These are phyloP conservation scores for Mormoops blainvillei DNA, from an alignment of 2,113 vertebrate genomes.

Conservation along the genomic window DNA sequence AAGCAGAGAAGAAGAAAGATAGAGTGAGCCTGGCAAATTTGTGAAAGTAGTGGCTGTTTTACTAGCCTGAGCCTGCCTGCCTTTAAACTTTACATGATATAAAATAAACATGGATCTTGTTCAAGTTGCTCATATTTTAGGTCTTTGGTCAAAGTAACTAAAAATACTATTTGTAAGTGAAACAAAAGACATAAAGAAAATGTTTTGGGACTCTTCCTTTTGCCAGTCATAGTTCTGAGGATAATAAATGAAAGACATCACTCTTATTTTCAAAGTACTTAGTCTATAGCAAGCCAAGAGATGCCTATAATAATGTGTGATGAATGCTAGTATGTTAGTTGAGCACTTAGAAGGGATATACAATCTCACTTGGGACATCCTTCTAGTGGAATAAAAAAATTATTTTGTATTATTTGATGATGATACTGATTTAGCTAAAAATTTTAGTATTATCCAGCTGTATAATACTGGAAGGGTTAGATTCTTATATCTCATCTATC, in stretches of 20 bases:
- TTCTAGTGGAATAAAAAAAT: neutral
- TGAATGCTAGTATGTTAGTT: neutral
- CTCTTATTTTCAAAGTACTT: neutral
- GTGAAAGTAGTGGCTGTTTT: neutral
- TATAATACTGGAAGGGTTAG: neutral
- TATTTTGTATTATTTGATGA: neutral
- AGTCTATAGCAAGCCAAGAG: neutral
- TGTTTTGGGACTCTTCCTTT: neutral
- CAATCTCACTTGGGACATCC: neutral
- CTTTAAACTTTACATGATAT: neutral
- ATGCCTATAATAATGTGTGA: neutral
- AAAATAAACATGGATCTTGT: neutral
- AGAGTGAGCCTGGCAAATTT: neutral
- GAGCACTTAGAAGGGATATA: neutral
- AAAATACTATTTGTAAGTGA: neutral
- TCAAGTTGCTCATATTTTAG: neutral
- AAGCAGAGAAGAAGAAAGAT: neutral
- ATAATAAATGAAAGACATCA: neutral
- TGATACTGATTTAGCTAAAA: neutral
- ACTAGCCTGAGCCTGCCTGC: neutral
- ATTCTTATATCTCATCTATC: neutral
- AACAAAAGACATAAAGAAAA: neutral
- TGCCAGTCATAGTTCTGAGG: neutral
- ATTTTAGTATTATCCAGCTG: neutral
- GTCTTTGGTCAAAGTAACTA: neutral